Conservation (phyloP, 2,797 vertebrate species). For the Sebastes trivittatus region DNA sequence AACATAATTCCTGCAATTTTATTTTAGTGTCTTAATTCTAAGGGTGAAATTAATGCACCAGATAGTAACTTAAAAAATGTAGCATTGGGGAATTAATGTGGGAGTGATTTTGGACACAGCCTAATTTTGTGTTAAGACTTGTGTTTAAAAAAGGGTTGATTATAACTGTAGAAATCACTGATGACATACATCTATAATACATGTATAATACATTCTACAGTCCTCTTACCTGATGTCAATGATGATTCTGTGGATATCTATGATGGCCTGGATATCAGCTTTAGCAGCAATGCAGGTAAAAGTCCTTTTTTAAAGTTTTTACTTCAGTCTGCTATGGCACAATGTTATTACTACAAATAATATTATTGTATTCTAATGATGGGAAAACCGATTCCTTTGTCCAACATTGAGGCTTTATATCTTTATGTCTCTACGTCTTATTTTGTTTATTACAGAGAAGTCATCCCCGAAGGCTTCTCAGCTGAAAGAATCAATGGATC, state of each 20-base stretch:
- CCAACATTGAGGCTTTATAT: background rate
- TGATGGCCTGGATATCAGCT: slow-evolving; percentile 85
- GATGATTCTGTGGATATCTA: slow-evolving; percentile 97
- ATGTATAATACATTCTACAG: slow-evolving; percentile 59
- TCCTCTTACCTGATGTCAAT: slow-evolving; percentile 75
- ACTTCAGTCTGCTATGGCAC: background rate
- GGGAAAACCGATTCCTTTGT: background rate
- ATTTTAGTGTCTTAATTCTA: background rate
- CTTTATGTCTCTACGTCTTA: background rate
- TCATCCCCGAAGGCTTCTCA: slow-evolving; percentile 51
- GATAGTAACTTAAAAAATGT: background rate
- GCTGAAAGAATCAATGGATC: slow-evolving; percentile 88
- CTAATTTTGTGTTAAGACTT: background rate
- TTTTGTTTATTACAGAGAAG: slow-evolving; percentile 69
- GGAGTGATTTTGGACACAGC: background rate
- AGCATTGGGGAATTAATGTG: background rate
- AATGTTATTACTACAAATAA: background rate
- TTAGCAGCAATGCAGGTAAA: slow-evolving; percentile 79
- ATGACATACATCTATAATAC: background rate
- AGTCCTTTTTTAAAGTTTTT: background rate
- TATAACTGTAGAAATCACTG: background rate
- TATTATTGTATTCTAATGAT: background rate
- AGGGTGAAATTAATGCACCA: background rate
- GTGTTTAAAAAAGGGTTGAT: background rate
- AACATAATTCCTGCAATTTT: background rate